Evolutionary conservation across 2,113 vertebrate species (phyloP).

Genomic region (Mixornis gularis): DNA sequence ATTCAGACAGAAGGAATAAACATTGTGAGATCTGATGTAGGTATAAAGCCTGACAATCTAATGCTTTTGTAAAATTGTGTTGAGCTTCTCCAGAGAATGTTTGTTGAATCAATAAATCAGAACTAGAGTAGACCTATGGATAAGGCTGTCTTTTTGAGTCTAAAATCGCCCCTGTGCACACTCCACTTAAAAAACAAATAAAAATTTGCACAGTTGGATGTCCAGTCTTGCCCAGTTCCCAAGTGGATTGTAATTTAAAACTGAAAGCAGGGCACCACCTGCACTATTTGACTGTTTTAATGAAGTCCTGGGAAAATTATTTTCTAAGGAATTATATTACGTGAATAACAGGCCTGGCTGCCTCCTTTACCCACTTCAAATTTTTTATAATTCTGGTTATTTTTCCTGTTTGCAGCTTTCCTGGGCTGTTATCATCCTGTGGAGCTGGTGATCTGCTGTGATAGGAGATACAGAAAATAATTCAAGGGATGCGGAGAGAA

Average conservation of each 20-base stretch:
- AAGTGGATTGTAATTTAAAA: slow-evolving; percentile 23
- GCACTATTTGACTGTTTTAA: neutral
- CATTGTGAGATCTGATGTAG: neutral
- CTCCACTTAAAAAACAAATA: neutral
- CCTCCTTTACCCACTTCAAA: neutral
- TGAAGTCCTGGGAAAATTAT: slow-evolving; percentile 23
- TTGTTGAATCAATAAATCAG: neutral
- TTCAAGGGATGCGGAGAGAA: neutral
- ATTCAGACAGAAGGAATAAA: slow-evolving; percentile 10
- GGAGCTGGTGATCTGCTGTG: neutral
- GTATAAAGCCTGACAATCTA: neutral
- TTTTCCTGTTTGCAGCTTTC: slow-evolving; percentile 16
- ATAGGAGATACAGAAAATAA: neutral
- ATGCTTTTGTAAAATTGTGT: neutral
- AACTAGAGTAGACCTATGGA: neutral
- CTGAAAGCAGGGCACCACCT: slow-evolving; percentile 16
- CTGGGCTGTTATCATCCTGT: neutral
- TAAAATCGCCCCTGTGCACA: neutral
- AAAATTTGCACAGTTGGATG: neutral
- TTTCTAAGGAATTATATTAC: slow-evolving; percentile 16
- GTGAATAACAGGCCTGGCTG: slow-evolving; percentile 10
- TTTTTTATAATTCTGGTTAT: neutral
- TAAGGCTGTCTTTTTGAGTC: neutral
- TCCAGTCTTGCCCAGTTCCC: neutral
- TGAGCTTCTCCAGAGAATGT: neutral